These are phyloP conservation scores for Lepidothrix coronata DNA, from an alignment of 2,113 vertebrate species.

Conservation along the genomic window DNA sequence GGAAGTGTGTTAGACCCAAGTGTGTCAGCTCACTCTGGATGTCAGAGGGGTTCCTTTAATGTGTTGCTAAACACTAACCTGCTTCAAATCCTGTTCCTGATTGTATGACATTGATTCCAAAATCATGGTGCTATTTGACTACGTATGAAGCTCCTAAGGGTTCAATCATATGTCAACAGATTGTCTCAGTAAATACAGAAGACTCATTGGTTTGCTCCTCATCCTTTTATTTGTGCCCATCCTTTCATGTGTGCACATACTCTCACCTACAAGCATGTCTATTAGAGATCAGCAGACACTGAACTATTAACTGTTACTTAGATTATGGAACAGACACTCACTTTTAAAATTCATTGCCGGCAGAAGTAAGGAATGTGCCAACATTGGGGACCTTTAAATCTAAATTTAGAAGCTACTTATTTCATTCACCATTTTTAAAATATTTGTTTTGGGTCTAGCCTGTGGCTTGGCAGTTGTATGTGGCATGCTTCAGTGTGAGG, in stretches of 20 bases:
- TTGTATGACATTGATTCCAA: not conserved
- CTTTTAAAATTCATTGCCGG: conserved; percentile 48
- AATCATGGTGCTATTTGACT: not conserved
- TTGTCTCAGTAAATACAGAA: not conserved
- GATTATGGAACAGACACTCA: conserved; percentile 43
- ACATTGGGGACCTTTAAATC: conserved; percentile 46
- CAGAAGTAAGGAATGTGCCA: conserved; percentile 46
- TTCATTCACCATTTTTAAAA: conserved; percentile 64
- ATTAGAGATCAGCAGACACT: not conserved
- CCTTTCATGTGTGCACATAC: not conserved
- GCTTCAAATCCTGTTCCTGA: not conserved
- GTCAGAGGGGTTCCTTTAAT: not conserved
- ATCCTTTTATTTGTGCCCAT: not conserved
- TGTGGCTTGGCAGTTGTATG: conserved; percentile 52
- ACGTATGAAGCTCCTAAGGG: not conserved
- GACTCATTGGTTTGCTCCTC: not conserved
- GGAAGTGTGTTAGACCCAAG: not conserved
- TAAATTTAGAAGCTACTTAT: conserved; percentile 67
- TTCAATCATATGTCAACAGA: not conserved
- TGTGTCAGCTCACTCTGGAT: not conserved
- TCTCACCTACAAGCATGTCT: not conserved
- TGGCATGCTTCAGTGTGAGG: conserved; percentile 4
- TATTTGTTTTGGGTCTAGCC: conserved; percentile 69
- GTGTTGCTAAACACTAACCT: not conserved
- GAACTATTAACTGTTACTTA: conserved; percentile 30